Evolutionary conservation across 2,113 vertebrate species (phyloP).

Genomic region (Genyomyrus donnyi): DNA sequence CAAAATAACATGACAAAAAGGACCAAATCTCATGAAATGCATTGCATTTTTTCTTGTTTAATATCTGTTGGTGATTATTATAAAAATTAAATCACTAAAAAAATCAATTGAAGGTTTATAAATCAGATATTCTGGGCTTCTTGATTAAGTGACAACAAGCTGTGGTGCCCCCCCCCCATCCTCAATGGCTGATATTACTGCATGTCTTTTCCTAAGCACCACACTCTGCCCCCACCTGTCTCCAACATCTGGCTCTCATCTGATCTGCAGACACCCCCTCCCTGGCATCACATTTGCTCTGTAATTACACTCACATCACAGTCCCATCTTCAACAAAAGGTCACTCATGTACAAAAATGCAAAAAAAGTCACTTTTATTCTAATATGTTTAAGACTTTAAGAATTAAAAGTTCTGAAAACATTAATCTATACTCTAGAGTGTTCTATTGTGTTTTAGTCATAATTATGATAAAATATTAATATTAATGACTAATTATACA

Average conservation of each 20-base stretch:
- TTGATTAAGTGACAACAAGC: not conserved
- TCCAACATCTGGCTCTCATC: constrained; percentile 15
- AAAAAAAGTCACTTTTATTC: not conserved
- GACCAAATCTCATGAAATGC: not conserved
- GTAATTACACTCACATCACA: constrained; percentile 12
- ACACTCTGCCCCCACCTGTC: constrained; percentile 18
- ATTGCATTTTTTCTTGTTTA: not conserved
- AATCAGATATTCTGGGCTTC: not conserved
- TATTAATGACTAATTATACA: not conserved
- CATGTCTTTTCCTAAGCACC: constrained; percentile 7
- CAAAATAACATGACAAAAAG: not conserved
- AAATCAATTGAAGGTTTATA: not conserved
- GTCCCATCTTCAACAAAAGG: not conserved
- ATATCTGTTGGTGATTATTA: not conserved
- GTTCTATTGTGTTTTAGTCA: not conserved
- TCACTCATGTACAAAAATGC: not conserved
- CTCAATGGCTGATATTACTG: constrained; percentile 10
- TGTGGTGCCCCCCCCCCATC: not conserved
- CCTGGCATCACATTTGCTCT: not conserved
- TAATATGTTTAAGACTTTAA: not conserved
- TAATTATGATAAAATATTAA: not conserved
- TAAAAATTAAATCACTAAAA: not conserved
- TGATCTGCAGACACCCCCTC: not conserved
- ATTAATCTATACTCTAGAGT: not conserved
- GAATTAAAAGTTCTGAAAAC: not conserved